Evolutionary conservation across 2,888 invertebrate species (phyloP).

Genomic region (Ceramica pisi): DNA sequence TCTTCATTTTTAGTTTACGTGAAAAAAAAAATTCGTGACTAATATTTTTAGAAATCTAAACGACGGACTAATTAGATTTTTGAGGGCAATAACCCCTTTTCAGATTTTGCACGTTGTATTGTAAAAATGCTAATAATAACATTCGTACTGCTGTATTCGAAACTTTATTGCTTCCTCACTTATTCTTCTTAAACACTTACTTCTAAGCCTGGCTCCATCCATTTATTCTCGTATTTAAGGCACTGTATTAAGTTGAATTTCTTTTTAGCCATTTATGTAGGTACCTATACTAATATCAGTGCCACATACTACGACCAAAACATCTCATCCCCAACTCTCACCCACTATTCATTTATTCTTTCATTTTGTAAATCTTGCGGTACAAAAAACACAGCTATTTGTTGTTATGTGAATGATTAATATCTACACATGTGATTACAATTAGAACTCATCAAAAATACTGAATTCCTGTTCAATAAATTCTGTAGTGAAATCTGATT

Average conservation of each 20-base stretch:
- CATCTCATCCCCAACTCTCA: not conserved
- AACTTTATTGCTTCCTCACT: not conserved
- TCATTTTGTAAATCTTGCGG: constrained; percentile 46
- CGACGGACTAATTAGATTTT: too few relatives aligned
- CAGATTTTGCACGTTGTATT: too few relatives aligned
- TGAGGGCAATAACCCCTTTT: too few relatives aligned
- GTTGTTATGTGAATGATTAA: constrained; percentile 49
- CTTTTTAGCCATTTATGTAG: not conserved
- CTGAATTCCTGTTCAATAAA: not conserved
- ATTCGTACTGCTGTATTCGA: constrained; percentile 28
- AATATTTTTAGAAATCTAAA: too few relatives aligned
- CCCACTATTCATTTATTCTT: too few relatives aligned
- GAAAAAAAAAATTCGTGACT: too few relatives aligned
- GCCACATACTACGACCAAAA: constrained; percentile 45
- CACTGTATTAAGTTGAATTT: constrained; percentile 6
- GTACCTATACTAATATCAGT: constrained; percentile 3
- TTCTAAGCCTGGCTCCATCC: constrained; percentile 2
- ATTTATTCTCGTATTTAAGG: constrained; percentile 5
- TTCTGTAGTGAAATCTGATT: not conserved
- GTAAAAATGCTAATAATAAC: not conserved
- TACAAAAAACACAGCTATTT: constrained; percentile 45
- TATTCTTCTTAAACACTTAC: not conserved
- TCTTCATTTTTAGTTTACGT: too few relatives aligned
- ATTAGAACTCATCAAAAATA: not conserved
- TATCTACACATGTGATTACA: constrained; percentile 24